Evolutionary conservation across 2,113 vertebrate genomes (phyloP), one percentile per base, ranked within the genome.

Genomic region (Caloenas nicobarica): DNA sequence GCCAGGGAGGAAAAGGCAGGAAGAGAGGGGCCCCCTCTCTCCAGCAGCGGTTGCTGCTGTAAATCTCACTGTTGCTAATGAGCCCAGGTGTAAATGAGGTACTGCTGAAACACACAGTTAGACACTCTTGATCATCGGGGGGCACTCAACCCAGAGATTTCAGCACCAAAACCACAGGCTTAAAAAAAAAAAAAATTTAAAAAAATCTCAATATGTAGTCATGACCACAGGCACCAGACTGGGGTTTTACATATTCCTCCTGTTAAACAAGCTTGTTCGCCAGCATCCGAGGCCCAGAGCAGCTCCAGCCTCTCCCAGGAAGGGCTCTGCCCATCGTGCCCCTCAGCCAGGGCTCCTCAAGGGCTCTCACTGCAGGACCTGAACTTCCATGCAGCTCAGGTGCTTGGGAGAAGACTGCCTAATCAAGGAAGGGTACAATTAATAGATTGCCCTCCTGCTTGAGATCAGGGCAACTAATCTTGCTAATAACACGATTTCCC

Each of bases 71-170:
- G 42, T 53, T 56, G 44, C 36, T 58, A 56, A 54, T 23, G n/a
- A 90, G 61, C 16, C 69, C 18, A 38, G 28, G 84, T 86, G n/a
- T 68, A 76, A 88, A 86, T 1, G 13, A 92, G 77, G 34, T 36
- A 7, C 50, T 40, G 73, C 86, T 79, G 65, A 82, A 88, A 81
- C 18, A n/a, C 76, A 34, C 13, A 42, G 21, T 29, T 73, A 54
- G 48, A 57, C 34, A 26, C 0, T 1, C 33, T 46, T 16, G 38
- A 38, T 68, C 29, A 8, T 7, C 10, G 1, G 9, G 15, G 38
- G 16, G 14, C 44, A 44, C 33, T 72, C 26, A 5, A 11, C 23
- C 24, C 0, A 0, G 46, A 76, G 56, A 85, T 29, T 65, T 72
- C 57, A 34, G 42, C 50, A 54, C 26, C 50, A 66, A 76, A 86